Evolutionary conservation across 2,888 invertebrate species (phyloP).

Genomic region (Lasioglossum lativentre): DNA sequence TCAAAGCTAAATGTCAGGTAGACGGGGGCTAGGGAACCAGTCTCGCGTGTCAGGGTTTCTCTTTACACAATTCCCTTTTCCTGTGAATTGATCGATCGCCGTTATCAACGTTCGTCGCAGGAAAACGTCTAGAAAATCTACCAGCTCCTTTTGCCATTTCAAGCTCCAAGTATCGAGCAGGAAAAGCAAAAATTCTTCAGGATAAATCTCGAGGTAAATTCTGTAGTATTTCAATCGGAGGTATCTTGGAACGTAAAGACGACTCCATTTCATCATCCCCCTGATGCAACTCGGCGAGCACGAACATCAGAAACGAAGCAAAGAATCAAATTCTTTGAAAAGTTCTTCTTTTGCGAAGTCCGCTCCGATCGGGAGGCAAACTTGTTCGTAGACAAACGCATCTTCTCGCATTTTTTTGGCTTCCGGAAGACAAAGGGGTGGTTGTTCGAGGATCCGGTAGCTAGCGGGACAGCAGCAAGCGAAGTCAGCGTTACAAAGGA

Average conservation of each 20-base stretch:
- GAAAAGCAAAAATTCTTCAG: not conserved
- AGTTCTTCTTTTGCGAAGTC: not conserved
- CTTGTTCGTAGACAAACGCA: not conserved
- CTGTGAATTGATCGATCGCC: not conserved
- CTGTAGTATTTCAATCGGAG: too few relatives aligned
- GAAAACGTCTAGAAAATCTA: not conserved
- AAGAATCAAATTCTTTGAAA: too few relatives aligned
- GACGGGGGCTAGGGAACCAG: constrained; percentile 60
- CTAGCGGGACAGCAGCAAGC: not conserved
- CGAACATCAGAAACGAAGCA: too few relatives aligned
- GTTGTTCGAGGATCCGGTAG: not conserved
- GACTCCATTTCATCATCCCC: too few relatives aligned
- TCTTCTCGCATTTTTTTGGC: not conserved
- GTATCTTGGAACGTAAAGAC: too few relatives aligned
- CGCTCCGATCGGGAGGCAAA: not conserved
- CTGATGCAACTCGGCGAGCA: too few relatives aligned
- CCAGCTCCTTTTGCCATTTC: not conserved
- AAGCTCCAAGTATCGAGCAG: not conserved
- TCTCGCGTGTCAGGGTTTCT: constrained; percentile 28
- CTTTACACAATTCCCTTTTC: not conserved
- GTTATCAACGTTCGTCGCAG: not conserved
- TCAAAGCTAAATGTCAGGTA: constrained; percentile 80
- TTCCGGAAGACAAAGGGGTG: not conserved
- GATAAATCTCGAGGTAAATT: not conserved
- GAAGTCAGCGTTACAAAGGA: not conserved